Conservation (phyloP, 2,888 invertebrate species). For the Vesta saturnalis region DNA sequence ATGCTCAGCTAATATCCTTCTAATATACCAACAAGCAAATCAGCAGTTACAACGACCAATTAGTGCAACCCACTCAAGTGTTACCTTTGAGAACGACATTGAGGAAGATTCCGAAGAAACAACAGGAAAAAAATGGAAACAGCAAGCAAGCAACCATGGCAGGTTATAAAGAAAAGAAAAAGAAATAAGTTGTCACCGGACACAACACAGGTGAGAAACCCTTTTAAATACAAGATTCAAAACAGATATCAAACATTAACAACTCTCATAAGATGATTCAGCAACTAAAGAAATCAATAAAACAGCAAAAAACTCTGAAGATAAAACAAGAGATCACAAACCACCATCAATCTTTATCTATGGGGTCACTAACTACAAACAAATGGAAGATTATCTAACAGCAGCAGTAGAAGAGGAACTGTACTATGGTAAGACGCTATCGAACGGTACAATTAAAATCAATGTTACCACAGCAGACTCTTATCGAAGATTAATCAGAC, state of each 20-base stretch:
- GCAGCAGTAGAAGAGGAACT: background rate
- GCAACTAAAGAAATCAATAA: background rate
- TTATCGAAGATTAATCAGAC: background rate
- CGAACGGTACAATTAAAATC: background rate
- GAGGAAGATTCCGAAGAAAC: background rate
- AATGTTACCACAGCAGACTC: background rate
- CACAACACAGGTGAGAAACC: background rate
- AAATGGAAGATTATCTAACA: background rate
- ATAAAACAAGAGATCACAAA: background rate
- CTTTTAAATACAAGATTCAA: background rate
- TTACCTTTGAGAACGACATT: background rate
- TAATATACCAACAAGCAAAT: background rate
- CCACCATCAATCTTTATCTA: background rate
- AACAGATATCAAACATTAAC: background rate
- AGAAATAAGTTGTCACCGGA: background rate
- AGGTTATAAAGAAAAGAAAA: background rate
- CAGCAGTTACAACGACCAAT: background rate
- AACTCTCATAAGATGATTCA: background rate
- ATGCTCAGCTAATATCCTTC: background rate
- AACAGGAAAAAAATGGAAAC: background rate
- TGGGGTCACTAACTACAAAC: background rate
- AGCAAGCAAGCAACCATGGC: background rate
- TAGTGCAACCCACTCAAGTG: background rate
- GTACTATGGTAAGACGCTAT: background rate
- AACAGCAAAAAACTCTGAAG: background rate